A percentile compares a stretch with the other conserved stretches of the same genome.
These are phyloP conservation scores for Lophochroa leadbeateri DNA, from an alignment of 2,113 vertebrate species.

Conservation along the genomic window DNA sequence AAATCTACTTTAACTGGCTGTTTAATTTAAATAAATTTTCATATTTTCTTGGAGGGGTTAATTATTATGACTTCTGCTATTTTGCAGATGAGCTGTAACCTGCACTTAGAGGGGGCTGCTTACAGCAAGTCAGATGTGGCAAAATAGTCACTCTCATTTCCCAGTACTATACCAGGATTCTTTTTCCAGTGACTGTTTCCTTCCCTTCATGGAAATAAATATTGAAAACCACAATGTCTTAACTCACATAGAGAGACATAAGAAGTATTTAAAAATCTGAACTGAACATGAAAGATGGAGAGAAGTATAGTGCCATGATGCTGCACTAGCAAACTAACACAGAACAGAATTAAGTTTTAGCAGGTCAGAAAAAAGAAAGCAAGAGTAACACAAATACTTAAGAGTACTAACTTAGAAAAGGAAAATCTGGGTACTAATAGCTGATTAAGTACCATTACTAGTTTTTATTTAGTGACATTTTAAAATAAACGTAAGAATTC, in stretches of 20 bases:
- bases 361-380: not conserved
- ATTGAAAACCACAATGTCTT: not conserved
- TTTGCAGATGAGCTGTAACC: not conserved
- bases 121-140: not conserved
- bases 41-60: not conserved
- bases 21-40: constrained; percentile 3
- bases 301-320: not conserved
- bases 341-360: not conserved
- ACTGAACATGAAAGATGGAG: not conserved
- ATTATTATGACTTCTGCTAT: constrained; percentile 7
- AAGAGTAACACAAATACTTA: not conserved
- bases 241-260: not conserved
- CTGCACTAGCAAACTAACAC: not conserved
- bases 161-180: not conserved
- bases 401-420: not conserved
- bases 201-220: not conserved
- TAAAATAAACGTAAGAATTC: not conserved
- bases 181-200: not conserved
- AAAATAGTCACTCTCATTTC: not conserved
- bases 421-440: not conserved
- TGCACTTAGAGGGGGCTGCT: not conserved
- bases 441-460: not conserved
- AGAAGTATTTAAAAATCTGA: not conserved
- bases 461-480: not conserved
- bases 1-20: not conserved